Percentiles rank a stretch among this genome's conserved stretches.
phyloP scores from a whole-genome alignment of 1,140 invertebrate species.

The Cyclargus thomasi region DNA sequence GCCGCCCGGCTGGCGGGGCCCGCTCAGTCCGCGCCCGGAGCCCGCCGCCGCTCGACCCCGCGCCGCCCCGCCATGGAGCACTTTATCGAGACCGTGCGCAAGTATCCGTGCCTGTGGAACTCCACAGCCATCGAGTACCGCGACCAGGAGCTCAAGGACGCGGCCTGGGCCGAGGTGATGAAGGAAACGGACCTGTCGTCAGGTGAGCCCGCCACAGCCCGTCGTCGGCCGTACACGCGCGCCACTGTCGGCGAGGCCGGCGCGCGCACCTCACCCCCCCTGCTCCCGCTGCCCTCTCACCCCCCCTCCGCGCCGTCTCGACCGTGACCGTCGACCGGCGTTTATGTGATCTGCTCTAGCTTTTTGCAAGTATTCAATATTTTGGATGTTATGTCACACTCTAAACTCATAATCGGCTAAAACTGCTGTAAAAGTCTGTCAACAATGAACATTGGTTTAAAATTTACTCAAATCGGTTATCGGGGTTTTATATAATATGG shows the following conservation, averaged over 20 bases:
- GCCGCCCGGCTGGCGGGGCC: slow-evolving; percentile 24
- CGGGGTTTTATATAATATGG: too few species aligned
- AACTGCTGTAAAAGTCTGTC: too few species aligned
- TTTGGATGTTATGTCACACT: too few species aligned
- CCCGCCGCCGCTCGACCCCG: slow-evolving; percentile 21
- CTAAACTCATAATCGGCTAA: too few species aligned
- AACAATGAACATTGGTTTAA: too few species aligned
- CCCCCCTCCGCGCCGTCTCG: slow-evolving; percentile 2
- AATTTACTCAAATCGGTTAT: too few species aligned
- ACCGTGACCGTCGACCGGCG: not conserved
- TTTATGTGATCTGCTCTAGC: too few species aligned
- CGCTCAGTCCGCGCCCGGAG: slow-evolving; percentile 32
- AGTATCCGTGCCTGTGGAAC: slow-evolving; percentile 67
- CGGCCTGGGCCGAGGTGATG: slow-evolving; percentile 64
- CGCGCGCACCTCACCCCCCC: slow-evolving; percentile 19
- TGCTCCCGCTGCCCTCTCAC: not conserved
- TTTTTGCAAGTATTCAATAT: too few species aligned
- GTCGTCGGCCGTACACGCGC: slow-evolving; percentile 2
- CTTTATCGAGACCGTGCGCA: slow-evolving; percentile 61
- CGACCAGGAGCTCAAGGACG: slow-evolving; percentile 68
- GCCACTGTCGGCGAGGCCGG: not conserved
- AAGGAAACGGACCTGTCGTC: slow-evolving; percentile 64
- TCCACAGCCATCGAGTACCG: slow-evolving; percentile 62
- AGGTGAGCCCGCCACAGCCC: slow-evolving; percentile 37
- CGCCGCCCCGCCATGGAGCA: slow-evolving; percentile 51